phyloP scores from a whole-genome alignment of 2,888 invertebrate genomes.

The Antitype chi region DNA sequence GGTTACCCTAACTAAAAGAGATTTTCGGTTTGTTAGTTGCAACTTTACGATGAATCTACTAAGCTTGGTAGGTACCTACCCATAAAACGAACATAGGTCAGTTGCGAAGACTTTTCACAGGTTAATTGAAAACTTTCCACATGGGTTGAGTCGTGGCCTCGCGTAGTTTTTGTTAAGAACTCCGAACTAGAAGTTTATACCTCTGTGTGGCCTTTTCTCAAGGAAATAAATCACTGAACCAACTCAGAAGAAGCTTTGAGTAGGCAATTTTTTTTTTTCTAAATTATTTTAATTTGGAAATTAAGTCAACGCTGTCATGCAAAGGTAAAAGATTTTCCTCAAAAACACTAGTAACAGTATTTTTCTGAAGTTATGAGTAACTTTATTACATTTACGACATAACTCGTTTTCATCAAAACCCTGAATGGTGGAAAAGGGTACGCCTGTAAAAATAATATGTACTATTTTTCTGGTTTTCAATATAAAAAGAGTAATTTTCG shows the following conservation, averaged over 20 bases:
- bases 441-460: neutral
- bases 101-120: constrained; percentile 12
- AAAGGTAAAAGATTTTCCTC: constrained; percentile 12
- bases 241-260: constrained; percentile 13
- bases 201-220: constrained; percentile 1
- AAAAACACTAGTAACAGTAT: constrained; percentile 2
- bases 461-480: neutral
- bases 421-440: neutral
- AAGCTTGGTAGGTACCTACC: neutral
- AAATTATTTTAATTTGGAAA: constrained; percentile 12
- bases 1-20: neutral
- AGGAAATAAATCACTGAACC: constrained; percentile 40
- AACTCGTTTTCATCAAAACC: constrained; percentile 25
- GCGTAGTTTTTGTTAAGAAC: constrained; percentile 32
- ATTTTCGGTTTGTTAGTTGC: neutral
- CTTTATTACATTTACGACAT: constrained; percentile 18
- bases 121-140: constrained; percentile 52
- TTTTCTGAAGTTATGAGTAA: constrained; percentile 6
- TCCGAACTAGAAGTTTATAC: constrained; percentile 23
- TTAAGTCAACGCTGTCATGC: neutral
- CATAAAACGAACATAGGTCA: constrained; percentile 21
- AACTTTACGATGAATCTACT: neutral
- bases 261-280: neutral
- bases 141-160: neutral
- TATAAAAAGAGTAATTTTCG: neutral